Conservation (phyloP, 1,140 invertebrate species). For the Pseudomyrmex sp. region DNA sequence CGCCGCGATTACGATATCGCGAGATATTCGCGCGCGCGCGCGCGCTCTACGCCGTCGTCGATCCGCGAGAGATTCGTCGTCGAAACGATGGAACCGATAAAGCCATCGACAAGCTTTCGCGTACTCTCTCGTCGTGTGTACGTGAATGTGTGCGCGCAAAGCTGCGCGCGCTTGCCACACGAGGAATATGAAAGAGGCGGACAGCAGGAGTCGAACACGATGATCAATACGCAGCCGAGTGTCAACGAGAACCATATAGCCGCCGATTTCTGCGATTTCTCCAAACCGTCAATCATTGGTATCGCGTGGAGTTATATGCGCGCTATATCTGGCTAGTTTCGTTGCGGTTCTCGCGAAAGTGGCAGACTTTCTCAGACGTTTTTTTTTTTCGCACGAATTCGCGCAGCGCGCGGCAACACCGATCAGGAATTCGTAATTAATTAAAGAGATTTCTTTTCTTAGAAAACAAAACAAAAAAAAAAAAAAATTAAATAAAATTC, state of each 20-base stretch:
- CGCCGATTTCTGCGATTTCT: constrained; percentile 62
- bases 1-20: constrained; percentile 34
- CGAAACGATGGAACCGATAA: constrained; percentile 43
- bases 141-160: constrained; percentile 11
- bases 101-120: constrained; percentile 4
- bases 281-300: constrained; percentile 39
- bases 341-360: constrained; percentile 50
- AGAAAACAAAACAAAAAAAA: too few relatives aligned
- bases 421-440: neutral
- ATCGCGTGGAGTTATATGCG: neutral
- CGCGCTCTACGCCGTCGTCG: neutral
- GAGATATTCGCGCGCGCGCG: constrained; percentile 19
- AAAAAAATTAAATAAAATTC: neutral
- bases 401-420: neutral
- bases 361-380: constrained; percentile 45
- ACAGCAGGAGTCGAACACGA: constrained; percentile 37
- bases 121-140: constrained; percentile 25
- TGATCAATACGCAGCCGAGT: constrained; percentile 51
- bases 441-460: neutral
- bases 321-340: constrained; percentile 19
- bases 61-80: constrained; percentile 15
- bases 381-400: constrained; percentile 18
- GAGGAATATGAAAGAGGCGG: constrained; percentile 54
- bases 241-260: constrained; percentile 46
- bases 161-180: constrained; percentile 48